Conservation (phyloP, 1,140 invertebrate genomes). For the Drosophila mauritiana region DNA sequence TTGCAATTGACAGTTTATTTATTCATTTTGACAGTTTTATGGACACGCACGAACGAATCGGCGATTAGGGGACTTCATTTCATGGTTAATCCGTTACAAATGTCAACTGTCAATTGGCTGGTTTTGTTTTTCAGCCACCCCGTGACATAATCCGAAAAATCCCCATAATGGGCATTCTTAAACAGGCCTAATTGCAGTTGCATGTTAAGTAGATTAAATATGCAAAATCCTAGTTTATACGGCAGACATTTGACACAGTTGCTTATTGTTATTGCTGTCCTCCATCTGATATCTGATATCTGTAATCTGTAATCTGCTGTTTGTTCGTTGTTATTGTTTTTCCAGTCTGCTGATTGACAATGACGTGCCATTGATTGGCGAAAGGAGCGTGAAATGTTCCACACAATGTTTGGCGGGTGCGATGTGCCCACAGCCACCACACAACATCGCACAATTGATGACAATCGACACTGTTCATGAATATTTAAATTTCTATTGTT, state of each 20-base stretch:
- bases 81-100: constrained; percentile 73
- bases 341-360: constrained; percentile 42
- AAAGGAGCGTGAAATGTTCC: constrained; percentile 27
- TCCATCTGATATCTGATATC: constrained; percentile 1
- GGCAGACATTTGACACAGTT: constrained; percentile 65
- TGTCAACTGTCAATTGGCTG: constrained; percentile 66
- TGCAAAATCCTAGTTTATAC: constrained; percentile 62
- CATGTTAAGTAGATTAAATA: constrained; percentile 46
- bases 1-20: constrained; percentile 45
- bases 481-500: constrained; percentile 77
- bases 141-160: background rate
- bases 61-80: constrained; percentile 57
- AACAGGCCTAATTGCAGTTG: constrained; percentile 62
- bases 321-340: constrained; percentile 22
- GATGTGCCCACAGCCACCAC: constrained; percentile 1
- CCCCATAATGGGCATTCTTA: background rate
- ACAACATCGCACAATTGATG: constrained; percentile 38
- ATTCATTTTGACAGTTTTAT: constrained; percentile 64
- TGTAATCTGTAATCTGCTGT: background rate
- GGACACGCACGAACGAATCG: constrained; percentile 53
- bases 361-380: constrained; percentile 25
- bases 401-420: constrained; percentile 18
- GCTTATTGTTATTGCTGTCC: constrained; percentile 18
- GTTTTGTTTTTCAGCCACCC: constrained; percentile 5
- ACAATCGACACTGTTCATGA: constrained; percentile 68